These are phyloP conservation scores for Dendrocincla fuliginosa DNA, from an alignment of 2,797 vertebrate genomes.

Conservation along the genomic window DNA sequence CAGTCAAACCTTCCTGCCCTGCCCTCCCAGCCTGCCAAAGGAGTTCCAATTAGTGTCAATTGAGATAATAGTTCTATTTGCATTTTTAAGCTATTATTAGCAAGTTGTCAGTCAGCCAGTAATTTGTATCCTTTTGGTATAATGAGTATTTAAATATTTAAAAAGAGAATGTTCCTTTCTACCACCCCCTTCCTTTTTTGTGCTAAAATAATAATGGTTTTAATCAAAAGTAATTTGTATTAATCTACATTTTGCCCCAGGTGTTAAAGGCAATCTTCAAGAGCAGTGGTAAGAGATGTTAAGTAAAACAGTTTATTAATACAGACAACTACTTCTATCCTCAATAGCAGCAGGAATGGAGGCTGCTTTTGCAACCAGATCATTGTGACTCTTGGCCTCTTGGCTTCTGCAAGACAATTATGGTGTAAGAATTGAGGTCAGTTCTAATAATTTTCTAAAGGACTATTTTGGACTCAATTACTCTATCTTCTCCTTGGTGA, in stretches of 20 bases:
- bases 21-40: conserved; percentile 50
- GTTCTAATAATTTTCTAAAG: not conserved
- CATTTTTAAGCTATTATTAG: conserved; percentile 66
- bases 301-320: conserved; percentile 37
- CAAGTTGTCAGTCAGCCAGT: conserved; percentile 61
- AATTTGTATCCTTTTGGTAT: conserved; percentile 60
- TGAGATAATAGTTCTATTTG: conserved; percentile 59
- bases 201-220: conserved; percentile 62
- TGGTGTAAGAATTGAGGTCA: not conserved
- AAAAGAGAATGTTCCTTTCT: conserved; percentile 46
- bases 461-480: not conserved
- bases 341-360: not conserved
- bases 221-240: conserved; percentile 67
- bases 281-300: not conserved
- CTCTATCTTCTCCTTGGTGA: not conserved
- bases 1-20: conserved; percentile 57
- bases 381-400: not conserved
- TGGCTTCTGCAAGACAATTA: not conserved
- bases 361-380: not conserved
- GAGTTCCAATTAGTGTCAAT: conserved; percentile 57
- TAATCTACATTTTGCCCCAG: conserved; percentile 61
- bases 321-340: not conserved
- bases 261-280: conserved; percentile 41
- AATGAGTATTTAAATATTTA: conserved; percentile 64
- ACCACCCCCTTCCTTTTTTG: conserved; percentile 57